These are phyloP conservation scores for Teinopalpus imperialis DNA, from an alignment of 2,888 invertebrate genomes.

Conservation along the genomic window DNA sequence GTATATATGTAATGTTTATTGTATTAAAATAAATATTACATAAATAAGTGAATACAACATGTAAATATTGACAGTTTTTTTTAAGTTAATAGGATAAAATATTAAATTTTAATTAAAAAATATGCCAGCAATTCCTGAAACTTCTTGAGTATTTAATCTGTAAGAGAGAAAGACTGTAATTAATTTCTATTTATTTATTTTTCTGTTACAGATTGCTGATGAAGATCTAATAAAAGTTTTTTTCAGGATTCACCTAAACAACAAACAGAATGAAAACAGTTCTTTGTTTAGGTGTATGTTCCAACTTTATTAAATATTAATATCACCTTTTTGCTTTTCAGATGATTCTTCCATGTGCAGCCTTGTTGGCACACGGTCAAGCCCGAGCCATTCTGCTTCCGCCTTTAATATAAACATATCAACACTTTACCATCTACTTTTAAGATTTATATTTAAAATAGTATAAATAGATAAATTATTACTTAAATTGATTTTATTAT, in stretches of 20 bases:
- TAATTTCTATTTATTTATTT: constrained; percentile 69
- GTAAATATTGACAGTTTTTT: constrained; percentile 44
- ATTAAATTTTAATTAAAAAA: constrained; percentile 22
- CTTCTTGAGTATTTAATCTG: constrained; percentile 61
- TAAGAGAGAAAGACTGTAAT: constrained; percentile 55
- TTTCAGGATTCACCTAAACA: constrained; percentile 70
- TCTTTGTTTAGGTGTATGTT: constrained; percentile 70
- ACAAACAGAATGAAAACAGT: constrained; percentile 37
- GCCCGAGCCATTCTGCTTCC: constrained; percentile 83
- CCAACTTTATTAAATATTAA: constrained; percentile 52
- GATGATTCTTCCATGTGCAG: constrained; percentile 80
- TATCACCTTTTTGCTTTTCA: constrained; percentile 80
- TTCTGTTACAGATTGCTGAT: constrained; percentile 76
- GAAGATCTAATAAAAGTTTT: constrained; percentile 68
- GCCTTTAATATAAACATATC: constrained; percentile 78
- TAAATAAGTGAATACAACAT: constrained; percentile 43
- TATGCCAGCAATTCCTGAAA: constrained; percentile 38
- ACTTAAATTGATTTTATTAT: too few species aligned
- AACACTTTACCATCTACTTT: constrained; percentile 53
- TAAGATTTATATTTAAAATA: constrained; percentile 46
- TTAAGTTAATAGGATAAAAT: constrained; percentile 33
- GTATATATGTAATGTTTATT: constrained; percentile 40
- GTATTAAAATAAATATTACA: constrained; percentile 49
- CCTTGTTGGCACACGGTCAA: constrained; percentile 85
- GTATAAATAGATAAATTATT: too few species aligned